Base-by-base conservation (phyloP, 2,113 vertebrate species). In the Cynopterus brachyotis region DNA sequence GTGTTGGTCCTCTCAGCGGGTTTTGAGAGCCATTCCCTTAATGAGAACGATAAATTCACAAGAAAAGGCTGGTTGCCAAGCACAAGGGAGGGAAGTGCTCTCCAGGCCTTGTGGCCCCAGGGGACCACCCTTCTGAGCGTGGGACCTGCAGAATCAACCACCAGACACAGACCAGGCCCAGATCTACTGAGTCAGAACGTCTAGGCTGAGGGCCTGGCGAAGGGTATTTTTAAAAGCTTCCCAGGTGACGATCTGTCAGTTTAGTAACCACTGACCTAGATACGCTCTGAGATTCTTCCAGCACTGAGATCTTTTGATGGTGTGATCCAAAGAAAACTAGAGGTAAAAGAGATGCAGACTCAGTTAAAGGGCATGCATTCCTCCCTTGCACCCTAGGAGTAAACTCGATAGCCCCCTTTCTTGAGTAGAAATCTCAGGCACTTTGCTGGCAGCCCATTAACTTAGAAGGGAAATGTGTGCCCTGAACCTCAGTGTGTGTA, bases 31-130 rank as follows among this genome's bases (percentile, higher is more conserved):
- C 42, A 22, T 82, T 47, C 83, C 57, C 89, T 95, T 94, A 96
- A 89, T 92, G 94, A 94, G 76, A 94, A 83, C 17, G n/a, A 96
- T 96, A 81, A 95, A 97, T 96, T 80, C 64, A 62, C 94, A 45
- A 2, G 17, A 59, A 81, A 73, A 94, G 89, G 32, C 37, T 28
- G 57, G 84, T 67, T 92, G 94, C 97, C 90, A 96, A 75, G 96
- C 59, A 24, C 83, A 70, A 85, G 86, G 30, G 2, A 12, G 66
- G 81, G 35, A 80, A 30, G 50, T 26, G 35, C 67, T 55, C 60
- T 32, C 50, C 0, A 3, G 45, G 87, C 82, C 64, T 85, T 35
- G 1, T 3, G 73, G 47, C 95, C 79, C 83, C 60, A n/a, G 93
- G 87, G 73, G 69, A 59, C 86, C 66, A 32, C 88, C 69, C 84